Base-by-base conservation (phyloP, 2,113 vertebrate genomes). In the Progne subis region DNA sequence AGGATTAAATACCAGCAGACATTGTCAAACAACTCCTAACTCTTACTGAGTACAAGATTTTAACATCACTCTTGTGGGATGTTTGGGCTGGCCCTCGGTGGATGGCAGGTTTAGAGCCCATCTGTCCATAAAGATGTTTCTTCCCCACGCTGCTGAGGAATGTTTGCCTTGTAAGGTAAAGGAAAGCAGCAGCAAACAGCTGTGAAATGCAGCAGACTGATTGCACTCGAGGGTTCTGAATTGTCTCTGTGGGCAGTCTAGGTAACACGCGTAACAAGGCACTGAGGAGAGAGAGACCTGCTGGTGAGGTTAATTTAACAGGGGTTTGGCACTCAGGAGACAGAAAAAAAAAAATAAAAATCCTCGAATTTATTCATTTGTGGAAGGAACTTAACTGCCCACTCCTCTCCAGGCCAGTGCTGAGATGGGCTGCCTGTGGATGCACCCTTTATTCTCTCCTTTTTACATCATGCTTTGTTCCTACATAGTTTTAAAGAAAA, bases 81-180 rank as follows among this genome's bases (percentile, higher is more conserved):
- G 49, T 41, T 81, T 34, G 41, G 95, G 41, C 44, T 65, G n/a
- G 16, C 41, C 84, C 24, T 69, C 69, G 39, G 37, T 69, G 39
- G 63, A 89, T 81, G 90, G 64, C 84, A 89, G 72, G 72, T 92
- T 86, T 61, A 92, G 87, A 91, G 78, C 68, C 60, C 49, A 75
- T 86, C 79, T 78, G 34, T n/a, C 39, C 28, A 29, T 86, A 86
- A 87, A 88, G 39, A 5, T 29, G n/a, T 44, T 94, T 76, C 64
- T 94, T 83, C 41, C 50, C 70, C 41, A 14, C 17, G 11, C 20
- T 34, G 34, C 59, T n/a, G 28, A n/a, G 37, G 53, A 23, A 24
- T 53, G 24, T 76, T 90, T 79, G 87, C 94, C 95, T 97, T 94
- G 83, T 86, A 84, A 79, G 75, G 82, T 41, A 72, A 95, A 46